Evolutionary conservation across 2,113 vertebrate species (phyloP), one percentile per base, ranked within the genome.

Genomic region (Gobius niger): DNA sequence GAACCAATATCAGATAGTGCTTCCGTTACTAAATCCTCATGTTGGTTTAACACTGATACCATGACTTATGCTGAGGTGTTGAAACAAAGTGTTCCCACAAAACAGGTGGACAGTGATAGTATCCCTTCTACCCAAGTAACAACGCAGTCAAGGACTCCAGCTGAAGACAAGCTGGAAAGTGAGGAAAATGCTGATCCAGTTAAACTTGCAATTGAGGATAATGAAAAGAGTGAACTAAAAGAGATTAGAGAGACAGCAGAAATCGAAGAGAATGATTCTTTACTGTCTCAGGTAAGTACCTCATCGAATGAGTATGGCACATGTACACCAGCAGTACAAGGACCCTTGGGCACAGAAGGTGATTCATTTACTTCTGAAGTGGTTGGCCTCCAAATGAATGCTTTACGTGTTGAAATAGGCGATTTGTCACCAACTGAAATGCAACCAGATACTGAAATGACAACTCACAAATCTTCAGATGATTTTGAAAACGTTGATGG

Each of bases 21-120:
- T 15, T 4, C 15, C 14, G 15, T 60, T 13, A 40, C 56, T 14
- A 59, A 41, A 59, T 13, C 14, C 7, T 46, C 44, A 46, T 57
- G 19, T 57, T 57, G 54, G 54, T 13, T 6, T 40, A 10, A 14
- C 13, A 24, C 3, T 12, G 40, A 40, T 15, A 5, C 15, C 34
- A 60, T n/a, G 57, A 42, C 57, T 60, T 60, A 41, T 60, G 14
- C 57, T 8, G 57, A 60, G 15, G 34, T 59, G 7, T n/a, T 59
- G 34, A 59, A 59, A 42, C 13, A 41, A 40, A 7, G 56, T 0
- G 4, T 41, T 13, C 7, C 34, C 15, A 42, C 15, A 59, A n/a
- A 7, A 34, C 13, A 15, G 12, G 40, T 4, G 6, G 56, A 59
- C 56, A 59, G 4, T 15, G 13, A 59, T 12, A 50, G 14, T 12